Percentiles rank a stretch among this genome's conserved stretches.
phyloP scores from a whole-genome alignment of 2,888 invertebrate species.

The Dryadula phaetusa region DNA sequence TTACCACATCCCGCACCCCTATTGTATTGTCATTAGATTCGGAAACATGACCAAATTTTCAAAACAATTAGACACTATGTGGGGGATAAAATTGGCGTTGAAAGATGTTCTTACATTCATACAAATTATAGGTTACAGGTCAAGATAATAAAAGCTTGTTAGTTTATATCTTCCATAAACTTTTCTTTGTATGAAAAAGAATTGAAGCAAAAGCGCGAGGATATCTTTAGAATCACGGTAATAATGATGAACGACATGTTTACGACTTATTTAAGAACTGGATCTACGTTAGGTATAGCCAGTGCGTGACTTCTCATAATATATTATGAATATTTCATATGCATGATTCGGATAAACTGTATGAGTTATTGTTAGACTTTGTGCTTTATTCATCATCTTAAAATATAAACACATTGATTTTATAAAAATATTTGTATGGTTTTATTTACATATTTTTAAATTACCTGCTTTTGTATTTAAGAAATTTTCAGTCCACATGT shows the following conservation, averaged over 20 bases:
- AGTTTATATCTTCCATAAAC: not conserved
- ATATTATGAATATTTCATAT: conserved; percentile 37
- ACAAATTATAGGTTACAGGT: no score
- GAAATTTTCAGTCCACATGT: no score
- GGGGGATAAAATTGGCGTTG: no score
- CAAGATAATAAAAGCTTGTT: no score
- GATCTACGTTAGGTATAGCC: conserved; percentile 25
- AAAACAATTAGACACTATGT: no score
- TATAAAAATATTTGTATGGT: not conserved
- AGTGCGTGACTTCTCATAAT: conserved; percentile 42
- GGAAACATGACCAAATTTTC: no score
- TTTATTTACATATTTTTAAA: not conserved
- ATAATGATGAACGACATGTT: conserved; percentile 22
- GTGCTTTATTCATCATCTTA: conserved; percentile 7
- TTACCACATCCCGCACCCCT: no score
- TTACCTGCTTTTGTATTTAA: not conserved
- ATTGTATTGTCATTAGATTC: no score
- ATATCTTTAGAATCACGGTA: not conserved
- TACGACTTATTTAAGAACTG: conserved; percentile 37
- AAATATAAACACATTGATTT: not conserved
- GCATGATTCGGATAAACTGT: conserved; percentile 33
- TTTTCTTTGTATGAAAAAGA: conserved; percentile 1
- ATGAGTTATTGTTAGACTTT: conserved; percentile 23
- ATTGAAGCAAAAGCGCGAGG: not conserved
- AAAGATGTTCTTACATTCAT: no score